phyloP scores from a whole-genome alignment of 1,140 invertebrate genomes.

The Holotrichia oblita region DNA sequence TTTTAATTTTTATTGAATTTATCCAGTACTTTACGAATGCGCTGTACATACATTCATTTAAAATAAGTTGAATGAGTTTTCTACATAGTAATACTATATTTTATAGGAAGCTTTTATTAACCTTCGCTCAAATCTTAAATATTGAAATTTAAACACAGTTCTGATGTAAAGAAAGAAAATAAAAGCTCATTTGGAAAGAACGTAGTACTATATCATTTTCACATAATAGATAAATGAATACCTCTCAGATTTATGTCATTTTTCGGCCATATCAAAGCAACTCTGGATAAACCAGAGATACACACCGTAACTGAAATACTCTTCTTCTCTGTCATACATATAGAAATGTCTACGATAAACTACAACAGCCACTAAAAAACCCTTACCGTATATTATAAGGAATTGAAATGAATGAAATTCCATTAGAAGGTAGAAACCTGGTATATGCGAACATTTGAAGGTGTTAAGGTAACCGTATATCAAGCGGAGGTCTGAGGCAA shows the following conservation, averaged over 20 bases:
- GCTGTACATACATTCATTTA: no score
- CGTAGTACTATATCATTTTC: conserved; percentile 58
- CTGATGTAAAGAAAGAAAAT: background rate
- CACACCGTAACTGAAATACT: conserved; percentile 26
- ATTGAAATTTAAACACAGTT: no score
- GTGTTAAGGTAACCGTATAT: conserved; percentile 22
- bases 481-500: conserved; percentile 10
- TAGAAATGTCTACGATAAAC: conserved; percentile 21
- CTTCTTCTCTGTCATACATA: background rate
- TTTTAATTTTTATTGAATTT: no score
- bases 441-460: conserved; percentile 14
- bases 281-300: conserved; percentile 39
- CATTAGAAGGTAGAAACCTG: conserved; percentile 22
- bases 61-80: no score
- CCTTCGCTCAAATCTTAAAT: no score
- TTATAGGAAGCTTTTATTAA: no score
- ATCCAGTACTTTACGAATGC: no score
- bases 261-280: conserved; percentile 58
- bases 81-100: no score
- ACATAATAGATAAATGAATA: conserved; percentile 59
- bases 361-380: conserved; percentile 1
- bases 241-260: conserved; percentile 60
- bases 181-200: conserved; percentile 45
- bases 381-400: background rate
- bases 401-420: conserved; percentile 26